Conservation (phyloP, 2,113 vertebrate species). For the Vulpes lagopus region DNA sequence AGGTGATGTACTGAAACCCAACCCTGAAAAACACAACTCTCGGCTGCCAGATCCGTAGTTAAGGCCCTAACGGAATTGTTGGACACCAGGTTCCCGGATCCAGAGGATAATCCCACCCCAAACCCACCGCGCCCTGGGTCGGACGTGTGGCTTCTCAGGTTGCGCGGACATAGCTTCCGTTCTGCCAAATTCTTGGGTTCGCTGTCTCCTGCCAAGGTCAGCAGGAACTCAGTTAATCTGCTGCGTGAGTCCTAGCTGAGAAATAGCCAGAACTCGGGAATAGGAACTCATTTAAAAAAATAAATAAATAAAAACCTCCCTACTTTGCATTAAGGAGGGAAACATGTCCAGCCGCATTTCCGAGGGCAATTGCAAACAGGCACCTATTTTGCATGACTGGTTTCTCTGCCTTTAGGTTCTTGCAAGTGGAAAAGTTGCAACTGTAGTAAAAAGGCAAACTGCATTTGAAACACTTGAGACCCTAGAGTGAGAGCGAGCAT, state of each 20-base stretch:
- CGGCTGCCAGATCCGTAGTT: background rate
- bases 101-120: background rate
- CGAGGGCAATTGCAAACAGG: background rate
- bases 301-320: background rate
- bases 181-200: conserved; percentile 42
- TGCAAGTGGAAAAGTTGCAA: background rate
- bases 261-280: background rate
- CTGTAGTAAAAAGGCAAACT: background rate
- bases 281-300: background rate
- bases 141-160: background rate
- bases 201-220: conserved; percentile 1
- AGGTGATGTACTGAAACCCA: background rate
- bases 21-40: background rate
- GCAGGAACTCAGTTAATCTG: conserved; percentile 11
- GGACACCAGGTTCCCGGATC: background rate
- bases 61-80: background rate
- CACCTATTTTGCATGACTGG: background rate
- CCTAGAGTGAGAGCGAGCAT: rapidly evolving
- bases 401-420: background rate
- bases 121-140: background rate
- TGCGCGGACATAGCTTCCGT: background rate
- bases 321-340: background rate
- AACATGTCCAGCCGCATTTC: background rate
- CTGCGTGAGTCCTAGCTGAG: background rate
- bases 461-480: background rate